Conservation (phyloP, 2,797 vertebrate species). For the Masticophis lateralis region DNA sequence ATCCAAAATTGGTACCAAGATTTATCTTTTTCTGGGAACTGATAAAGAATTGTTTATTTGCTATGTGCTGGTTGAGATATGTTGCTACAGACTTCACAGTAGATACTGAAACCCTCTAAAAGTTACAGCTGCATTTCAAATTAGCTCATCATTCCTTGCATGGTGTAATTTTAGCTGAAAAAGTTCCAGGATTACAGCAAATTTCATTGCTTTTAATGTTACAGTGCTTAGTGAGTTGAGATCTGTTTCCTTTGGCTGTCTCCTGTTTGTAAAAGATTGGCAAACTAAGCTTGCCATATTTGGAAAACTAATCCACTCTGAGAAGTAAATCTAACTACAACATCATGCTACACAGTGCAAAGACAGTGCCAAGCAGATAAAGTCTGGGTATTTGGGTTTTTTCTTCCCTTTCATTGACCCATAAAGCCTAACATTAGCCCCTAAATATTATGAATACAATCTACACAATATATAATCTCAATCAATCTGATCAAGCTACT, state of each 20-base stretch:
- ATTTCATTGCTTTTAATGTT: conserved; percentile 38
- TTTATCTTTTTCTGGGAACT: conserved; percentile 62
- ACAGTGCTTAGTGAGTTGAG: conserved; percentile 25
- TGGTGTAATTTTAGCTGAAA: conserved; percentile 43
- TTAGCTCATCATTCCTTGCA: conserved; percentile 46
- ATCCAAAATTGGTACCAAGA: conserved; percentile 1
- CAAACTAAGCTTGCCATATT: conserved; percentile 23
- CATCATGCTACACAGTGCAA: background rate
- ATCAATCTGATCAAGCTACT: background rate
- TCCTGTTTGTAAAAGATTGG: background rate
- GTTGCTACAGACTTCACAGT: conserved; percentile 41
- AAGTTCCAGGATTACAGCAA: conserved; percentile 41
- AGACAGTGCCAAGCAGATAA: background rate
- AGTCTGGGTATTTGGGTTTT: background rate
- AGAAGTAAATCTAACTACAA: background rate
- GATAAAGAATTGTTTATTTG: conserved; percentile 69
- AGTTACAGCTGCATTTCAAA: conserved; percentile 63
- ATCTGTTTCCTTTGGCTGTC: conserved; percentile 35
- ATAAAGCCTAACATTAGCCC: background rate
- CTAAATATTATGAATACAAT: background rate
- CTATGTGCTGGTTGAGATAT: conserved; percentile 43
- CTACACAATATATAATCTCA: background rate
- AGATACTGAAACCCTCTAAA: conserved; percentile 43
- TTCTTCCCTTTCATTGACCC: background rate
- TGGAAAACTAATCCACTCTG: background rate